A percentile compares a stretch with the other conserved stretches of the same genome.
phyloP scores from a whole-genome alignment of 2,797 vertebrate genomes.

The Catamblyrhynchus diadema region DNA sequence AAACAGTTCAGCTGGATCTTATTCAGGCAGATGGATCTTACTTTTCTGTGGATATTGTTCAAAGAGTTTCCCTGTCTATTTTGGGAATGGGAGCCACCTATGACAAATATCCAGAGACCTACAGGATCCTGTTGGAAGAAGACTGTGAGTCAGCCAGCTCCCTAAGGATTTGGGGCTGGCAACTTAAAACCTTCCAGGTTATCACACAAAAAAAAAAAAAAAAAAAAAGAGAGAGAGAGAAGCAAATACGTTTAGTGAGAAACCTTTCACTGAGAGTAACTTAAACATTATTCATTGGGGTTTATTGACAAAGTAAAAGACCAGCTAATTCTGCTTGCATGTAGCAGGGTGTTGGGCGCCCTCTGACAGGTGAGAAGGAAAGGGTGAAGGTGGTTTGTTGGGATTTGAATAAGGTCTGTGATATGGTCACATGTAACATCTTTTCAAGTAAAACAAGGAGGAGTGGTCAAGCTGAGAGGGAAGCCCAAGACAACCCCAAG shows the following conservation, averaged over 20 bases:
- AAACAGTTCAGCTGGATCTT: not conserved
- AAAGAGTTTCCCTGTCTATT: not conserved
- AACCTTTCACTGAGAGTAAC: not conserved
- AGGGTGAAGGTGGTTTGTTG: not conserved
- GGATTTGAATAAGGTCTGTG: not conserved
- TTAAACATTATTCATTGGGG: not conserved
- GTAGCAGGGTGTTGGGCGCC: not conserved
- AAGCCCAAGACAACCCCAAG: not conserved
- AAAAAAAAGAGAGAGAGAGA: not conserved
- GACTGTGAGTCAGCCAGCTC: not conserved
- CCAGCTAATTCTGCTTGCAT: not conserved
- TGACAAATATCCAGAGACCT: not conserved
- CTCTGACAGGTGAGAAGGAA: not conserved
- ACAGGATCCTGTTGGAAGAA: not conserved
- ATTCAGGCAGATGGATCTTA: not conserved
- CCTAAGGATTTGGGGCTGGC: not conserved
- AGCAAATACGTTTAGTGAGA: not conserved
- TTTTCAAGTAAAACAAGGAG: not conserved
- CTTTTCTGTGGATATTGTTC: not conserved
- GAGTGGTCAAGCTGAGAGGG: rapidly evolving
- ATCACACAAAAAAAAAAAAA: not conserved
- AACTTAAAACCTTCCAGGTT: not conserved
- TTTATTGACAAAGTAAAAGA: not conserved
- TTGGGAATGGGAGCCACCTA: not conserved
- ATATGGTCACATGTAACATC: not conserved